Evolutionary conservation across 2,797 vertebrate species (phyloP).

Genomic region (Acipenser ruthenus): DNA sequence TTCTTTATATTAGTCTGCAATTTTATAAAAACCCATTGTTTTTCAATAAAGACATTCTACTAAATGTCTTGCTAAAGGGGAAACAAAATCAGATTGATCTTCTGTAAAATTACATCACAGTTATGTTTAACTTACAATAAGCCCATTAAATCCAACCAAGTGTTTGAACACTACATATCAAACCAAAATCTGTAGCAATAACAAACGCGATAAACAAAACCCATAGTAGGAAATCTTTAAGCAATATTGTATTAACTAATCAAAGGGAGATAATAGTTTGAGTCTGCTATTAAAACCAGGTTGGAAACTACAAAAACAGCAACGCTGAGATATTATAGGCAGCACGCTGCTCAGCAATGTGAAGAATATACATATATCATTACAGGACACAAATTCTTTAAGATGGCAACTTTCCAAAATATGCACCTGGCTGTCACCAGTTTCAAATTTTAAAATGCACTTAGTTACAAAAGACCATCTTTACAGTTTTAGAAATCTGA

Average conservation of each 20-base stretch:
- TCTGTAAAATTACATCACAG: too few relatives aligned
- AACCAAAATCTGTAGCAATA: too few relatives aligned
- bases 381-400: conserved; percentile 16
- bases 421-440: conserved; percentile 42
- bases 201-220: too few relatives aligned
- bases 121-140: too few relatives aligned
- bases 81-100: too few relatives aligned
- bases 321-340: neutral
- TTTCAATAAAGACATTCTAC: too few relatives aligned
- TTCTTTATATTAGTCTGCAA: conserved; percentile 36
- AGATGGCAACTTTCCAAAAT: conserved; percentile 21
- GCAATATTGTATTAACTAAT: conserved; percentile 31
- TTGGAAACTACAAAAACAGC: conserved; percentile 17
- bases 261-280: conserved; percentile 13
- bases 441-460: conserved; percentile 26
- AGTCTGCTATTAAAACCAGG: conserved; percentile 39
- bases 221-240: too few relatives aligned
- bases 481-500: too few relatives aligned
- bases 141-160: too few relatives aligned
- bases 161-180: too few relatives aligned
- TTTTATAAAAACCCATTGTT: conserved; percentile 19
- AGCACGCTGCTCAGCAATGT: neutral
- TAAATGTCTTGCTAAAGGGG: too few relatives aligned
- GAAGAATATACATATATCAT: conserved; percentile 10
- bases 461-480: conserved; percentile 14